Conservation (phyloP, 64 coral and sea anemone species). For the Dendronephthya gigantea region DNA sequence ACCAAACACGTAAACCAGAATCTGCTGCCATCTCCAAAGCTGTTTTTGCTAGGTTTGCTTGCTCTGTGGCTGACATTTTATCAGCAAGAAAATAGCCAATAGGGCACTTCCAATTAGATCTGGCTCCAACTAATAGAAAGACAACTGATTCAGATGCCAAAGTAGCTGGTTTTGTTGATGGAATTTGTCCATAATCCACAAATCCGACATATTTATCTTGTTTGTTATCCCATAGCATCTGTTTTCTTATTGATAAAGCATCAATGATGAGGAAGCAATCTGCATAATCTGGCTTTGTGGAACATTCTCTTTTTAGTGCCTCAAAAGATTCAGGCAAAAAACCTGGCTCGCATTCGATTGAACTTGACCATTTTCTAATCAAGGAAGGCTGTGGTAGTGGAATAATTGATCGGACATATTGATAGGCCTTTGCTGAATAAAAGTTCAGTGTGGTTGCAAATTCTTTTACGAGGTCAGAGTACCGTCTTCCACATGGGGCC, state of each 20-base stretch:
- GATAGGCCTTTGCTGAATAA: too few relatives aligned
- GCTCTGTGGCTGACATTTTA: background rate
- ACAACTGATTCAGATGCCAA: background rate
- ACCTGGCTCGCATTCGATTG: too few relatives aligned
- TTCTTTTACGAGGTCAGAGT: too few relatives aligned
- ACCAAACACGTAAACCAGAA: background rate
- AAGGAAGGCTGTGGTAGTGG: too few relatives aligned
- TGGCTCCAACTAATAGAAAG: background rate
- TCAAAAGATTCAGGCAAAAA: too few relatives aligned
- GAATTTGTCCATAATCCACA: conserved; percentile 7
- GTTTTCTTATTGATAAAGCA: background rate
- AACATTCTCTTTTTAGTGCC: too few relatives aligned
- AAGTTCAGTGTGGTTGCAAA: too few relatives aligned
- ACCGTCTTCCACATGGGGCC: too few relatives aligned
- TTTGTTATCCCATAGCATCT: background rate
- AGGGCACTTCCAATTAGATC: background rate
- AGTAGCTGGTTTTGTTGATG: background rate
- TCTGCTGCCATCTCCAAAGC: background rate
- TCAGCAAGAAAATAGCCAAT: background rate
- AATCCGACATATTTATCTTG: background rate
- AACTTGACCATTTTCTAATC: too few relatives aligned
- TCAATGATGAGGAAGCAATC: background rate
- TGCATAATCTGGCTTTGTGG: too few relatives aligned
- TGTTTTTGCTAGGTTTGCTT: background rate
- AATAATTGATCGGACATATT: too few relatives aligned